A percentile compares a stretch with the other conserved stretches of the same genome.
phyloP scores from a whole-genome alignment of 1,140 invertebrate genomes.

The Apis laboriosa region DNA sequence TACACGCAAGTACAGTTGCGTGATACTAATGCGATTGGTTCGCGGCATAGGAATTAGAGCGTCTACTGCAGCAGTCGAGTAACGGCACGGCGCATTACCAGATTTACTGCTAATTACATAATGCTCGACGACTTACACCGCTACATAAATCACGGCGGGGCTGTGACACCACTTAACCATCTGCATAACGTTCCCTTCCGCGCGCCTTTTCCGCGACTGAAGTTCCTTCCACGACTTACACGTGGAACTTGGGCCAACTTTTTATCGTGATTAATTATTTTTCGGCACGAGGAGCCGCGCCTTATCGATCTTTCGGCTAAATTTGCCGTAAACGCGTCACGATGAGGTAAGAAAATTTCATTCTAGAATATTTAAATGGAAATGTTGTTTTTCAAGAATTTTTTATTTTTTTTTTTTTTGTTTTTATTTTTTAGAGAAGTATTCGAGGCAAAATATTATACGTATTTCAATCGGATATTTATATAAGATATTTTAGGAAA shows the following conservation, averaged over 20 bases:
- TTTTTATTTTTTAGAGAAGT: too few species aligned
- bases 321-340: too few species aligned
- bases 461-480: too few species aligned
- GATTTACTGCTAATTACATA: conserved; percentile 71
- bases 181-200: conserved; percentile 39
- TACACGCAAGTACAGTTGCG: conserved; percentile 35
- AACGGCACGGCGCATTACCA: conserved; percentile 60
- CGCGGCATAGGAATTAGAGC: conserved; percentile 59
- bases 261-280: conserved; percentile 39
- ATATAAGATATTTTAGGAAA: too few species aligned
- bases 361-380: too few species aligned
- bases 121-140: conserved; percentile 60
- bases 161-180: conserved; percentile 59
- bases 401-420: too few species aligned
- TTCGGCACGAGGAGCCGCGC: conserved; percentile 2
- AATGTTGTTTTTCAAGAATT: too few species aligned
- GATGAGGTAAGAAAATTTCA: too few species aligned
- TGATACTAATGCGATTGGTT: conserved; percentile 68
- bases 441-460: too few species aligned
- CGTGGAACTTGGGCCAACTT: background rate
- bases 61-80: conserved; percentile 41
- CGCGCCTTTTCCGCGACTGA: conserved; percentile 20
- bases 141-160: conserved; percentile 56
- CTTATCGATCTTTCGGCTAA: conserved; percentile 2
- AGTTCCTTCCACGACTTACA: conserved; percentile 11